Base-by-base conservation (phyloP, 2,113 vertebrate species). In the Numida meleagris region DNA sequence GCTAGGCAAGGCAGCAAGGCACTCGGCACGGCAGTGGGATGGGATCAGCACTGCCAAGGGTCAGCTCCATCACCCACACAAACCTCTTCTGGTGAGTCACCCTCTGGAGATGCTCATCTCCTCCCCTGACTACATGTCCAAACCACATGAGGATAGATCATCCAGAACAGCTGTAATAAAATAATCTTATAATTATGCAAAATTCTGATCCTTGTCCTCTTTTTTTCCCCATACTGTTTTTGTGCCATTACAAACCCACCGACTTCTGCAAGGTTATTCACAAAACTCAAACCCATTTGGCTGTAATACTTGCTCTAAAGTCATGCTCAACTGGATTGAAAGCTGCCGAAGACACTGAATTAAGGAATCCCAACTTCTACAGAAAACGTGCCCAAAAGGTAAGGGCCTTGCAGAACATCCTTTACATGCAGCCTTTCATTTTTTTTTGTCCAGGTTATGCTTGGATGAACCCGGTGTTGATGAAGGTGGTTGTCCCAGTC, bases 21-120 rank as follows among this genome's bases (percentile, higher is more conserved):
- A 2, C 55, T 58, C 29, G 25, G 42, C 12, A 7, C 0, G 0
- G 55, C 70, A 81, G 65, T 4, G 2, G 66, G 18, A 66, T 5
- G 51, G 80, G 58, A 86, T 58, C 25, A 86, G 73, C 50, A 33
- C 14, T 43, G 59, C 50, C 34, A n/a, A 74, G 74, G 46, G 23
- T 43, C 11, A 0, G 24, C 29, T 80, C 34, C 25, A 45, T 43
- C 0, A 2, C 43, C 66, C 12, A 2, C 17, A 34, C 31, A 57
- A 67, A 27, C 1, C 21, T 38, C 3, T 71, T 42, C 50, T 70
- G 43, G 16, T 15, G 27, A 68, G 29, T 12, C 33, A 81, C 24
- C 4, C 43, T 51, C 25, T 13, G 33, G 25, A 63, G 14, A 72
- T 10, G 20, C 12, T 90, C 58, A 38, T 73, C 67, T 89, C 40